These are phyloP conservation scores for Cyprinodon diabolis DNA, from an alignment of 2,797 vertebrate genomes.

Conservation along the genomic window DNA sequence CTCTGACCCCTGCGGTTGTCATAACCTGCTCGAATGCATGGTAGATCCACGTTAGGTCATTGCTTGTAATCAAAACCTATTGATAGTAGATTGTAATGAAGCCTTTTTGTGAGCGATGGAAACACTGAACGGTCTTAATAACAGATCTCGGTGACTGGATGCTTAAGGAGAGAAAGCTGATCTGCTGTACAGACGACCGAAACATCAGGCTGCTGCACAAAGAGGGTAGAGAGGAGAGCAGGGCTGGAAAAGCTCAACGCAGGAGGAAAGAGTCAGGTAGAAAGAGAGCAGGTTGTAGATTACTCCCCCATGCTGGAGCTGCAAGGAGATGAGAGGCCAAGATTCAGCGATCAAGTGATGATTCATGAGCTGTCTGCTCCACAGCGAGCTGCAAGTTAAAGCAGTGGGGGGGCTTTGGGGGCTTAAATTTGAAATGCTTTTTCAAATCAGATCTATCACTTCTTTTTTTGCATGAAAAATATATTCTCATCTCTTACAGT, in stretches of 20 bases:
- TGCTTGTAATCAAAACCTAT: constrained; percentile 55
- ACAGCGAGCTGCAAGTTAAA: constrained; percentile 36
- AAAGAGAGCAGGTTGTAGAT: constrained; percentile 40
- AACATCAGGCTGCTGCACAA: constrained; percentile 82
- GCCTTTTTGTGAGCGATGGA: constrained; percentile 42
- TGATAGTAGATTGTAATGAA: constrained; percentile 56
- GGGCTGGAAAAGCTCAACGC: constrained; percentile 23
- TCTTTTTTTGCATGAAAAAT: no score
- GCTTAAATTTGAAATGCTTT: no score
- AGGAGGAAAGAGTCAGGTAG: constrained; percentile 38
- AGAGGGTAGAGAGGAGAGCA: constrained; percentile 33
- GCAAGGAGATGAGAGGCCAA: constrained; percentile 47
- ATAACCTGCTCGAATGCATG: constrained; percentile 44
- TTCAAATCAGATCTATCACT: no score
- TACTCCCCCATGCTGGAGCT: constrained; percentile 45
- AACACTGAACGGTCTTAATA: constrained; percentile 59
- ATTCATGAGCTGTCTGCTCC: constrained; percentile 43
- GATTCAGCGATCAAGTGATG: constrained; percentile 51
- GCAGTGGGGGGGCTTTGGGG: background rate
- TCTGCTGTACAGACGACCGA: constrained; percentile 81
- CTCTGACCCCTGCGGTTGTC: constrained; percentile 46
- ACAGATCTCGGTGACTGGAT: constrained; percentile 65
- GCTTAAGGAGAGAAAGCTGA: constrained; percentile 83
- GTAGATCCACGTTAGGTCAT: constrained; percentile 40
- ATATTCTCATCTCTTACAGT: no score